Evolutionary conservation across 2,888 invertebrate genomes (phyloP), one percentile per base, ranked within the genome.

Genomic region (Podabrus alpinus): DNA sequence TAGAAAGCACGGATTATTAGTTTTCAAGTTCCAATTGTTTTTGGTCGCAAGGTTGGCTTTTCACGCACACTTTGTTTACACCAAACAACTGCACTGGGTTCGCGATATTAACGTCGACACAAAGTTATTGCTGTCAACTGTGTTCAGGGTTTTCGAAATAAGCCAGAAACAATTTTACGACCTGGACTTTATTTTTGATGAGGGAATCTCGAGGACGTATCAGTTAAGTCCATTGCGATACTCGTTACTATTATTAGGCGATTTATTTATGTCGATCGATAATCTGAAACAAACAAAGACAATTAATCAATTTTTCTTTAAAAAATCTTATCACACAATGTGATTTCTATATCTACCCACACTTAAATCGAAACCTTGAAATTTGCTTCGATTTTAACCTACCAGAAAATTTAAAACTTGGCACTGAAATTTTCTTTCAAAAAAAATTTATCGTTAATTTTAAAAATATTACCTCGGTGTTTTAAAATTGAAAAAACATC

Each of bases 181-280:
- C 78, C 80, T 78, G 78, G 79, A 79, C 77, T 74, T 78, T 75
- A 75, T 81, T 81, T 80, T 80, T 81, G 79, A 80, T 79, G 29
- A 45, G 60, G 24, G 66, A 64, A 64, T 66, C 60, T 60, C 59
- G 59, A 66, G 71, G 71, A 60, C 66, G 68, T 45, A 29, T 72
- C 45, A 24, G 62, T 68, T 72, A 66, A 60, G 16, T 61, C 62
- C 61, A 67, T 68, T 72, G 67, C 17, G 72, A 68, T 71, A n/a
- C 62, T 9, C 62, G 17, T 7, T 21, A 19, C 62, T 17, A 64
- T 21, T 64, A 64, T 15, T 64, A 64, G n/a, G 11, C 13, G 62
- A 19, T 17, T 19, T 64, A n/a, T 16, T 64, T 64, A 19, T 45
- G 19, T 19, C 62, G 62, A 21, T 19, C 62, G 62, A 64, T 45